Evolutionary conservation across 2,797 vertebrate species (phyloP).

Genomic region (Pachyuromys duprasi): DNA sequence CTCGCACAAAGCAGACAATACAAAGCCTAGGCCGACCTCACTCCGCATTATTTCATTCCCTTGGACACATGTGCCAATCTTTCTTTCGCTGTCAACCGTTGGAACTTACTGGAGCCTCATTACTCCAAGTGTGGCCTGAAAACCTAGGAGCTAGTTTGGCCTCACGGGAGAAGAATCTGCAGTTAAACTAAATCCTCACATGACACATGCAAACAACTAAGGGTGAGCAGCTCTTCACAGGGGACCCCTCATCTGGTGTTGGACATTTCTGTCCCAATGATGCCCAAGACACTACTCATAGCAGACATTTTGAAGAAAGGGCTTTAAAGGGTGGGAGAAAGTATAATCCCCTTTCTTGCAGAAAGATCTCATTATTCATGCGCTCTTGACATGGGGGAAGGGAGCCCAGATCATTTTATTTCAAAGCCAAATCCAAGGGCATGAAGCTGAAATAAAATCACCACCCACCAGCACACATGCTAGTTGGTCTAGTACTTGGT

Average conservation of each 20-base stretch:
- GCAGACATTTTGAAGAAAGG: neutral
- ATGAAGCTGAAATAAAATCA: constrained; percentile 48
- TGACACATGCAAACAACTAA: fast-evolving
- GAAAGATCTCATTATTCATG: constrained; percentile 66
- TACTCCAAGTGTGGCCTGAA: neutral
- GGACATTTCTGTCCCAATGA: neutral
- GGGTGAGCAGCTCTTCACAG: neutral
- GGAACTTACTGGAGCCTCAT: neutral
- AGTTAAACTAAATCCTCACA: neutral
- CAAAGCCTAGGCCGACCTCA: neutral
- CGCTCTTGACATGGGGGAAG: neutral
- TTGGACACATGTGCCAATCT: neutral
- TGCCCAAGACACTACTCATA: neutral
- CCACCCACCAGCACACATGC: neutral
- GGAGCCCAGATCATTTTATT: constrained; percentile 41
- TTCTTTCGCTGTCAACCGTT: neutral
- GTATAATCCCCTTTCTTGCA: constrained; percentile 44
- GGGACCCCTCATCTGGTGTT: neutral
- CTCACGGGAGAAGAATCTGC: neutral
- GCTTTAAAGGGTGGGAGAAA: constrained; percentile 50
- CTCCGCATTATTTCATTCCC: neutral
- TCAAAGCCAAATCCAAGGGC: constrained; percentile 72
- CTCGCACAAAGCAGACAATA: neutral
- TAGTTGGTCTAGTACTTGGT: constrained; percentile 62
- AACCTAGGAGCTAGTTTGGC: neutral